Conservation (phyloP, 2,888 invertebrate genomes). For the Sialis fuliginosa region DNA sequence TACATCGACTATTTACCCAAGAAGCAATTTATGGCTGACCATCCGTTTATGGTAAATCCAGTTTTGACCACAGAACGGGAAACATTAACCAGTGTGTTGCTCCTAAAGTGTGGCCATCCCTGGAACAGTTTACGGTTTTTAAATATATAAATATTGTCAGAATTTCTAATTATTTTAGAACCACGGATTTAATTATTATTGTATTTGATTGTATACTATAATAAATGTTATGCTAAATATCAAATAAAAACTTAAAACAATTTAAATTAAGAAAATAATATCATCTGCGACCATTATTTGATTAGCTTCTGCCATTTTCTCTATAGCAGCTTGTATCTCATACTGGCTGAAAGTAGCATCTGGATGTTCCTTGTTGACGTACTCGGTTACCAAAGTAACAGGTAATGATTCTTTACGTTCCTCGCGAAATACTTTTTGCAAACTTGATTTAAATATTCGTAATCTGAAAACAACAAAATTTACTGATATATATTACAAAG, state of each 20-base stretch:
- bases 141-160: too few relatives aligned
- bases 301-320: constrained; percentile 74
- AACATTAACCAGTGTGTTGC: too few relatives aligned
- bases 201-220: too few relatives aligned
- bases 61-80: too few relatives aligned
- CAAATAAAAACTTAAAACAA: not conserved
- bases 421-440: constrained; percentile 61
- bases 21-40: too few relatives aligned
- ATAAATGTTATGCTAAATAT: not conserved
- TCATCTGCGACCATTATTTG: constrained; percentile 82
- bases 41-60: too few relatives aligned
- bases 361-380: constrained; percentile 42
- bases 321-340: constrained; percentile 65
- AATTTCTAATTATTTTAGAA: too few relatives aligned
- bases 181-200: too few relatives aligned
- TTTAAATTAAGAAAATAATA: constrained; percentile 65
- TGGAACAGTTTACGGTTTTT: too few relatives aligned
- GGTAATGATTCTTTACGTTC: constrained; percentile 60
- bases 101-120: too few relatives aligned
- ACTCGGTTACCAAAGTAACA: constrained; percentile 41
- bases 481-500: constrained; percentile 9
- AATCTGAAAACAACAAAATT: constrained; percentile 25
- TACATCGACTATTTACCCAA: too few relatives aligned
- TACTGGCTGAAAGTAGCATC: constrained; percentile 38
- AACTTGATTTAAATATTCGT: constrained; percentile 48